These are phyloP conservation scores for Scaptomyza graminum DNA, from an alignment of 1,140 invertebrate genomes.

Conservation along the genomic window DNA sequence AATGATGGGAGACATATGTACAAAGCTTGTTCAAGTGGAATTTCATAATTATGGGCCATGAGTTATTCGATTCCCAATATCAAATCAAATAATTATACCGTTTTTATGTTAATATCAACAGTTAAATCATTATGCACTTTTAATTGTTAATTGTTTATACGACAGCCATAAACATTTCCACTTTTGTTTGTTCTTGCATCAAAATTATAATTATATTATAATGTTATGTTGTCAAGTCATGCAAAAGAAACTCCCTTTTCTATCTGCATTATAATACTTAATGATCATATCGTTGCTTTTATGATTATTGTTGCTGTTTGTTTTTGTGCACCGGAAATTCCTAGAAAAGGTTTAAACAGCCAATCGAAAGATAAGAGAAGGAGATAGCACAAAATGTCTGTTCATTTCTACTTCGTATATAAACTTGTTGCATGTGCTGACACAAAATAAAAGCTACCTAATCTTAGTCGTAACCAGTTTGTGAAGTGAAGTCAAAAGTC, in stretches of 20 bases:
- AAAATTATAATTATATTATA: slow-evolving; percentile 14
- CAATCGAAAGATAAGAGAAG: slow-evolving; percentile 45
- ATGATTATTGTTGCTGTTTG: slow-evolving; percentile 31
- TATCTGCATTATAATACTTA: slow-evolving; percentile 22
- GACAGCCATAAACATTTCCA: not conserved
- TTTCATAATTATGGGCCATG: not conserved
- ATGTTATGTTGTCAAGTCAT: not conserved
- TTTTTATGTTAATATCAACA: not conserved
- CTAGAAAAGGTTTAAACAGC: slow-evolving; percentile 45
- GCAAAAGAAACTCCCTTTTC: slow-evolving; percentile 25
- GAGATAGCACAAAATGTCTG: slow-evolving; percentile 7
- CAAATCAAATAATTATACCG: not conserved
- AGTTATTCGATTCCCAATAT: not conserved
- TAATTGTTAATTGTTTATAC: slow-evolving; percentile 3
- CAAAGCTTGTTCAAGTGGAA: not conserved
- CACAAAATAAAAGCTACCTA: not conserved
- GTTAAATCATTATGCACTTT: not conserved
- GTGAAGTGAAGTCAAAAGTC: slow-evolving; percentile 18
- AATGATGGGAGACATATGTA: slow-evolving; percentile 10
- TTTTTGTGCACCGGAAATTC: slow-evolving; percentile 46
- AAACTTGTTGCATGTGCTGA: slow-evolving; percentile 4
- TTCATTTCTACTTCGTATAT: not conserved
- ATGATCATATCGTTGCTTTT: slow-evolving; percentile 28
- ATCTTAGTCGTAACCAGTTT: slow-evolving; percentile 16
- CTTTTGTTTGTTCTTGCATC: not conserved